Evolutionary conservation across 2,113 vertebrate species (phyloP).

Genomic region (Arvicanthis niloticus): DNA sequence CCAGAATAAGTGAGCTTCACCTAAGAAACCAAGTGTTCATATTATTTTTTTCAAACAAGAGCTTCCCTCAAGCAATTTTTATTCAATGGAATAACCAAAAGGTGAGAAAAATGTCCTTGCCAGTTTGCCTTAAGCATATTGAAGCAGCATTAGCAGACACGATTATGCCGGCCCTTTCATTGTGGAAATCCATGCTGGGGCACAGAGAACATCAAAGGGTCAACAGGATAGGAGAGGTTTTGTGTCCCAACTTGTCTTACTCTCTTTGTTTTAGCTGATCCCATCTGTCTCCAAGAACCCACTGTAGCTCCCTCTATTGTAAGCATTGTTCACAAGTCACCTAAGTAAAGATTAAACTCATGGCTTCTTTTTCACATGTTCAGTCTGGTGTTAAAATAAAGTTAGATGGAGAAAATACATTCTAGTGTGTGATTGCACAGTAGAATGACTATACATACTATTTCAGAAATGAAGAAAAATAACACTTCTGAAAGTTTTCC

Average conservation of each 20-base stretch:
- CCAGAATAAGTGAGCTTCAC: not conserved
- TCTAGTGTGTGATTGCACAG: not conserved
- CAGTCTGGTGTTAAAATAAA: conserved; percentile 61
- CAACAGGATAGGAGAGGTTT: conserved; percentile 66
- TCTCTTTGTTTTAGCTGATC: conserved; percentile 70
- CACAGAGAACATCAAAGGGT: conserved; percentile 76
- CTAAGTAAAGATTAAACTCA: conserved; percentile 72
- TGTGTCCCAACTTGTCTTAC: conserved; percentile 74
- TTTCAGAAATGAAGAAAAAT: not conserved
- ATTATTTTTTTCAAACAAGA: not conserved
- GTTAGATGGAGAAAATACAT: not conserved
- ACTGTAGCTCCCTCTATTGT: conserved; percentile 63
- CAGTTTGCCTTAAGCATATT: not conserved
- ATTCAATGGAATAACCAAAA: not conserved
- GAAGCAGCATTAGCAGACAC: conserved; percentile 48
- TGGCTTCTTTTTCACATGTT: conserved; percentile 44
- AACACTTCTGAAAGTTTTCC: not conserved
- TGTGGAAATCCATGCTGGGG: conserved; percentile 64
- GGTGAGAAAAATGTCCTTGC: conserved; percentile 43
- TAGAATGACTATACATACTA: not conserved
- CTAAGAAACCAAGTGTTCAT: not conserved
- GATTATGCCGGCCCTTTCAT: conserved; percentile 51
- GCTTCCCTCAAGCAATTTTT: not conserved
- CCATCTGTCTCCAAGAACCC: conserved; percentile 74
- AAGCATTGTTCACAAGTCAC: conserved; percentile 68